Conservation (phyloP, 2,888 invertebrate genomes). For the Lacanobia wlatinum region DNA sequence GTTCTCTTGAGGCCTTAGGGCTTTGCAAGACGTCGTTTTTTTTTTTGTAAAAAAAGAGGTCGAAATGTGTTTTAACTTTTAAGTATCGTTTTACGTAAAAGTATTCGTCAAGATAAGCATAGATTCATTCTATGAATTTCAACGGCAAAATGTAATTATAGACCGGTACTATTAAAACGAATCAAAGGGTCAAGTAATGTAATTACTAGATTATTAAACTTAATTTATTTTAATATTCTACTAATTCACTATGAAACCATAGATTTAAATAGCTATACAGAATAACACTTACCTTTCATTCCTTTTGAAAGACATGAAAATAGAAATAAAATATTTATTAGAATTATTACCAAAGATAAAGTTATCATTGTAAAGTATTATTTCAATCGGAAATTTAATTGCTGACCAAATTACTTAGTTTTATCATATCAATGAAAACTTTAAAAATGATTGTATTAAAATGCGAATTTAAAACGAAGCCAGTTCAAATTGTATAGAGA, state of each 20-base stretch:
- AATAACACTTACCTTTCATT: slow-evolving; percentile 75
- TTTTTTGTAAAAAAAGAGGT: too few relatives aligned
- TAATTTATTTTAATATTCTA: slow-evolving; percentile 9
- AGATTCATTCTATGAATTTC: too few relatives aligned
- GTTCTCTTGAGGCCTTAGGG: background rate
- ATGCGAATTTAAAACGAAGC: background rate
- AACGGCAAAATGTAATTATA: too few relatives aligned
- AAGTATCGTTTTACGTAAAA: background rate
- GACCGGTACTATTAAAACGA: background rate
- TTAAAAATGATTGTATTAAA: background rate
- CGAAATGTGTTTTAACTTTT: too few relatives aligned
- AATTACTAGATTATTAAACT: too few relatives aligned
- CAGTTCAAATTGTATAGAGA: background rate
- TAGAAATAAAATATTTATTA: slow-evolving; percentile 54
- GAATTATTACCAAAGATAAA: background rate
- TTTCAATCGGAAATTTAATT: too few relatives aligned
- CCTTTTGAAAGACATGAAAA: slow-evolving; percentile 82
- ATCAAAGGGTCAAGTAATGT: background rate
- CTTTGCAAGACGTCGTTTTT: background rate
- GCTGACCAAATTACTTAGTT: too few relatives aligned
- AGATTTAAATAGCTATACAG: background rate
- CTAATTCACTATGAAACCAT: background rate
- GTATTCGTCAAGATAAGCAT: background rate
- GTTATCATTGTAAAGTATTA: too few relatives aligned
- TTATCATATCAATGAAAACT: background rate